Percentiles rank a stretch among this genome's conserved stretches.
These are phyloP conservation scores for Odontamblyopus rebecca DNA, from an alignment of 2,797 vertebrate genomes.

Conservation along the genomic window DNA sequence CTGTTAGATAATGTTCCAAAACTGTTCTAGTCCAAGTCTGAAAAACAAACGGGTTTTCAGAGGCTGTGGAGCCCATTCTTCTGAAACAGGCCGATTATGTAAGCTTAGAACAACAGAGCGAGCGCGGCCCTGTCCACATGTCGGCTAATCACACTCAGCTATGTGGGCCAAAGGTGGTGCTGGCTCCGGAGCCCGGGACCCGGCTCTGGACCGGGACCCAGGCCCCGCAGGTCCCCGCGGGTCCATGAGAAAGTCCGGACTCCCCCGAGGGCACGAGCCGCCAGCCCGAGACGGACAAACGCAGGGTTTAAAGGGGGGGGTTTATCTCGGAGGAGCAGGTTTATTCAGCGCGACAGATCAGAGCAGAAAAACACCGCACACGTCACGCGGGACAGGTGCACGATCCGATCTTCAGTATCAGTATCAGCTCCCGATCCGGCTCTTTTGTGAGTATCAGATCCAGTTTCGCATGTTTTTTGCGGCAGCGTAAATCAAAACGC, in stretches of 20 bases:
- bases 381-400: too few relatives aligned
- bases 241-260: constrained; percentile 48
- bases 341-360: too few relatives aligned
- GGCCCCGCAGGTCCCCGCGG: constrained; percentile 19
- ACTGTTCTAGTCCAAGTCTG: not conserved
- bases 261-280: constrained; percentile 25
- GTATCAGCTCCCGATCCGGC: too few relatives aligned
- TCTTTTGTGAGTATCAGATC: too few relatives aligned
- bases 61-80: constrained; percentile 32
- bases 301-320: too few relatives aligned
- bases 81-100: constrained; percentile 42
- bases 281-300: not conserved
- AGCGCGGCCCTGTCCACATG: constrained; percentile 41
- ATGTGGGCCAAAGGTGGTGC: constrained; percentile 70
- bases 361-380: too few relatives aligned
- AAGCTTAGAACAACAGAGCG: constrained; percentile 51
- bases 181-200: constrained; percentile 15
- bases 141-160: constrained; percentile 50
- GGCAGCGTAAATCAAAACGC: too few relatives aligned
- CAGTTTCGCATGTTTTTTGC: too few relatives aligned
- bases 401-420: too few relatives aligned
- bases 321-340: too few relatives aligned
- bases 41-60: constrained; percentile 19
- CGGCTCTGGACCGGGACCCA: too few relatives aligned
- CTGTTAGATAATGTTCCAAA: not conserved